A percentile compares a stretch with the other conserved stretches of the same genome.
Conservation (phyloP, 1,140 invertebrate species). For the Bombus cullumanus region DNA sequence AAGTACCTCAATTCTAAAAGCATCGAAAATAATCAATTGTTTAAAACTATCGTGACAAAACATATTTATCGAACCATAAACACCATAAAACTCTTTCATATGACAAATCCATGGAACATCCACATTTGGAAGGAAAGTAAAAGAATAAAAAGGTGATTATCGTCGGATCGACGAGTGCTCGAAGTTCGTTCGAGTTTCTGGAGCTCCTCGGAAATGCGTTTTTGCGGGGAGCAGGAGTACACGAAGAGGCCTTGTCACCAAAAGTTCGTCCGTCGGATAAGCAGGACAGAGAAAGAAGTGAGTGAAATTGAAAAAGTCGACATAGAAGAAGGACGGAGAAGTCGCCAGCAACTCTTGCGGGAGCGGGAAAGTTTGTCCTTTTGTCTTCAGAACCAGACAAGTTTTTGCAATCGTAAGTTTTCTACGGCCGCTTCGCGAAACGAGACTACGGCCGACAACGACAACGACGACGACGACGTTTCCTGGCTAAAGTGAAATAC, state of each 20-base stretch:
- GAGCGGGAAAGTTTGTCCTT: constrained; percentile 61
- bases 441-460: constrained; percentile 37
- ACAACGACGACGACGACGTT: constrained; percentile 31
- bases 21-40: no score
- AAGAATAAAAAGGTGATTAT: constrained; percentile 35
- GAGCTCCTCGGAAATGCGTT: constrained; percentile 52
- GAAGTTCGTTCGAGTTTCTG: constrained; percentile 37
- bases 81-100: not conserved
- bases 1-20: no score
- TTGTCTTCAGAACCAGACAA: constrained; percentile 61
- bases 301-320: constrained; percentile 46
- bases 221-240: constrained; percentile 40
- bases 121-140: not conserved
- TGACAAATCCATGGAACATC: not conserved
- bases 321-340: constrained; percentile 56
- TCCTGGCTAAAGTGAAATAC: constrained; percentile 42
- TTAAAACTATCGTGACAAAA: not conserved
- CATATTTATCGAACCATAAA: not conserved
- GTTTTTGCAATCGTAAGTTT: constrained; percentile 67
- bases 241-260: constrained; percentile 28
- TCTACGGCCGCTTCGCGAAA: constrained; percentile 42
- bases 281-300: not conserved
- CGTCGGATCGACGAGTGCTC: constrained; percentile 21
- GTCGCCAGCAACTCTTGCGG: constrained; percentile 65
- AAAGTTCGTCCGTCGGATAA: constrained; percentile 37